Percentiles rank a stretch among this genome's conserved stretches.
phyloP scores from a whole-genome alignment of 2,888 invertebrate species.

The Phrixothrix hirtus region DNA sequence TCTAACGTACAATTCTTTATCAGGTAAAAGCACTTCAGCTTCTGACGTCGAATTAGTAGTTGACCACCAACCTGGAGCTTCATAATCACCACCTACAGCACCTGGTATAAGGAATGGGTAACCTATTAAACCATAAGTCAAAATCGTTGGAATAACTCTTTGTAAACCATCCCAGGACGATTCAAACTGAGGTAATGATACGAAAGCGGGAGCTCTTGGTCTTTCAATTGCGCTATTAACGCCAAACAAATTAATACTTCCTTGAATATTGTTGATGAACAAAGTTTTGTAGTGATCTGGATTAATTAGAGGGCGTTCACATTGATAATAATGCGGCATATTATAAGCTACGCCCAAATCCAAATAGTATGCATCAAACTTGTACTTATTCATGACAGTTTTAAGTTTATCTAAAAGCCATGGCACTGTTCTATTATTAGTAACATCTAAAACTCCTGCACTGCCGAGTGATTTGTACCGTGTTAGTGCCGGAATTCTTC shows the following conservation, averaged over 20 bases:
- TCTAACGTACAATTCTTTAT: slow-evolving; percentile 81
- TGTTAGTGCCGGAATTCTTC: slow-evolving; percentile 80
- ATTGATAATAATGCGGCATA: slow-evolving; percentile 84
- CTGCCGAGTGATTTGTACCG: slow-evolving; percentile 80
- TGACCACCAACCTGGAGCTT: slow-evolving; percentile 63
- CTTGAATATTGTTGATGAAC: slow-evolving; percentile 68
- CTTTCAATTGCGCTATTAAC: slow-evolving; percentile 81
- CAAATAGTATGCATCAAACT: slow-evolving; percentile 83
- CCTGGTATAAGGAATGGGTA: slow-evolving; percentile 94
- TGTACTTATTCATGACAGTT: slow-evolving; percentile 69
- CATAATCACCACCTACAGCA: slow-evolving; percentile 88
- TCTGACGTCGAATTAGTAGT: slow-evolving; percentile 54
- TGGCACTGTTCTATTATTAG: slow-evolving; percentile 76
- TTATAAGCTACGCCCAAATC: slow-evolving; percentile 83
- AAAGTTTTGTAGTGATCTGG: slow-evolving; percentile 82
- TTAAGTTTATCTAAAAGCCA: slow-evolving; percentile 80
- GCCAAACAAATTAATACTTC: slow-evolving; percentile 71
- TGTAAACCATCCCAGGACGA: slow-evolving; percentile 79
- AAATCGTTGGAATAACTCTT: slow-evolving; percentile 82
- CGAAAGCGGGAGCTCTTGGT: slow-evolving; percentile 83
- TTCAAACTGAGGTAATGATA: slow-evolving; percentile 81
- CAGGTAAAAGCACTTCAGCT: slow-evolving; percentile 63
- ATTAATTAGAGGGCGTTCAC: slow-evolving; percentile 71
- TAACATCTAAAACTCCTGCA: slow-evolving; percentile 84
- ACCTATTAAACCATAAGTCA: slow-evolving; percentile 87